Evolutionary conservation across 2,113 vertebrate genomes (phyloP), one percentile per base, ranked within the genome.

Genomic region (Scalopus aquaticus): DNA sequence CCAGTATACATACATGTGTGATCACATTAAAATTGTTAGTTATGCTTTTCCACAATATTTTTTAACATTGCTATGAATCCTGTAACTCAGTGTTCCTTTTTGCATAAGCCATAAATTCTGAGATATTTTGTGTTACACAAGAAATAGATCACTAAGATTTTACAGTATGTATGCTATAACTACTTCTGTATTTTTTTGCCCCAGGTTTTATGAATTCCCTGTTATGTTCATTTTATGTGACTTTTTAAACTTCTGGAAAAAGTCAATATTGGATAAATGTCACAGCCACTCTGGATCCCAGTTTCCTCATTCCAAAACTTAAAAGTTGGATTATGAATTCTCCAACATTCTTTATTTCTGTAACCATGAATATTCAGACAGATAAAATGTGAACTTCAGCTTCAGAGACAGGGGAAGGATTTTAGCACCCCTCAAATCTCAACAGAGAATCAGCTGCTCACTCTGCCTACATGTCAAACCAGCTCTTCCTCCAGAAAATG

Each of bases 11-110:
- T 19, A 46, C 12, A n/a, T 90, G 1, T 77, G 9, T 80, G 24
- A 35, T 46, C 30, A 72, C 92, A 77, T n/a, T 85, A 93, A 95
- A 65, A 94, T 56, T 76, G 15, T 5, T 69, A 74, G 79, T 72
- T 65, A 0, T 44, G 56, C 20, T 82, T 93, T 92, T n/a, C 16
- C 0, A 46, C 87, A 88, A 64, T 64, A 82, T 73, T 86, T 88
- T 78, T 83, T 79, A 77, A 28, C 42, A 91, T 13, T 67, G 2
- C 28, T 58, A 9, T 58, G 3, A 89, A 79, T 42, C 9, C 2
- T 72, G 7, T 90, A 49, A 86, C 5, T 88, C 26, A 20, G 22
- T 89, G 83, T 88, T 94, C 11, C 54, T 73, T 79, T 89, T 72
- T 60, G 28, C 1, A 39, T 42, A 72, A 88, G 30, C 5, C 86